Evolutionary conservation across 2,113 vertebrate species (phyloP).

Genomic region (Silurus asotus): DNA sequence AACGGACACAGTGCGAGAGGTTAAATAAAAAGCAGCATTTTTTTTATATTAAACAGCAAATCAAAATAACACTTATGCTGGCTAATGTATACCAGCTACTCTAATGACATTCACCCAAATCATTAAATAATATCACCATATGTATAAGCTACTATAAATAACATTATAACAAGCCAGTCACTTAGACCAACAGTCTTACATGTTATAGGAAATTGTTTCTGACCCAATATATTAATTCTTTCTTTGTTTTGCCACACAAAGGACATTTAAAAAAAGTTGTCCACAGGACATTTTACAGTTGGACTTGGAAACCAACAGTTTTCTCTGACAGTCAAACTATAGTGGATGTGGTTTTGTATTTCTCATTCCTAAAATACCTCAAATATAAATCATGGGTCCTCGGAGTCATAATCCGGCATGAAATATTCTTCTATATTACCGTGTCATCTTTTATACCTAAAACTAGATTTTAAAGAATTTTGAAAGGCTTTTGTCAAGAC

Average conservation of each 20-base stretch:
- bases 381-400: neutral
- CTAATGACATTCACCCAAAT: constrained; percentile 19
- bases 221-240: too few relatives aligned
- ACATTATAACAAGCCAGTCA: constrained; percentile 5
- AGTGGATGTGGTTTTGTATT: too few relatives aligned
- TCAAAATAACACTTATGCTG: too few relatives aligned
- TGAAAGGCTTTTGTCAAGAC: neutral
- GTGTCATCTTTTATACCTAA: neutral
- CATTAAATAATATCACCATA: constrained; percentile 20
- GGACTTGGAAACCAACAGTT: too few relatives aligned
- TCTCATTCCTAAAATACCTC: neutral
- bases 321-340: too few relatives aligned
- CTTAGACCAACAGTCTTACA: constrained; percentile 32
- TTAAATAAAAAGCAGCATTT: neutral
- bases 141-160: constrained; percentile 37
- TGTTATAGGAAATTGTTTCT: too few relatives aligned
- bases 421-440: neutral
- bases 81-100: neutral
- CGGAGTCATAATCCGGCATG: neutral
- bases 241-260: too few relatives aligned
- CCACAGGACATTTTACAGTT: too few relatives aligned
- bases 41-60: too few relatives aligned
- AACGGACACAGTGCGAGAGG: too few relatives aligned
- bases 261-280: too few relatives aligned
- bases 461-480: neutral